These are phyloP conservation scores for Melanotaenia parkinsoni DNA, from an alignment of 2,797 vertebrate genomes.

Conservation along the genomic window DNA sequence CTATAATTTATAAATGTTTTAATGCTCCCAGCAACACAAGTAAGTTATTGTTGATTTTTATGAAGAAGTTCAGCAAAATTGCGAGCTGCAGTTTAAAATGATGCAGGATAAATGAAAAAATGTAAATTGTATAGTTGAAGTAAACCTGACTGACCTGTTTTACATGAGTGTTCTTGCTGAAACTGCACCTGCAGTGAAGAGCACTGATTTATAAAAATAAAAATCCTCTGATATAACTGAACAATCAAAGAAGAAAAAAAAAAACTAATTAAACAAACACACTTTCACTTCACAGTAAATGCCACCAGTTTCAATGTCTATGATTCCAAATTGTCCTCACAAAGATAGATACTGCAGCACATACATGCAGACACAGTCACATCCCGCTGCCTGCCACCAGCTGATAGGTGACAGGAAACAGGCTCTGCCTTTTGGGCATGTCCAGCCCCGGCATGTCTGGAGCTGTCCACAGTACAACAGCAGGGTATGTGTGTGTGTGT, in stretches of 20 bases:
- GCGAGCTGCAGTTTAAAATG: neutral
- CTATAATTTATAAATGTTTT: neutral
- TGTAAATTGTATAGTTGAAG: neutral
- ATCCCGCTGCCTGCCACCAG: conserved; percentile 63
- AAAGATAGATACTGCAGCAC: neutral
- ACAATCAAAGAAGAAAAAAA: neutral
- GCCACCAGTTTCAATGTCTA: neutral
- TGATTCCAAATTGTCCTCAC: conserved; percentile 5
- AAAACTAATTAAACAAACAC: neutral
- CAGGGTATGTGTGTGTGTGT: conserved; percentile 42
- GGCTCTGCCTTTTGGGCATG: conserved; percentile 79
- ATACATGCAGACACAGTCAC: conserved; percentile 44
- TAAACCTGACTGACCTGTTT: neutral
- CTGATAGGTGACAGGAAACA: conserved; percentile 79
- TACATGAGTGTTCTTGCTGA: neutral
- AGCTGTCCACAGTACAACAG: conserved; percentile 54
- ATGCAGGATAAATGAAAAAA: neutral
- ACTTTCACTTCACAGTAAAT: neutral
- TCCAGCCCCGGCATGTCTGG: conserved; percentile 62
- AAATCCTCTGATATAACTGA: neutral
- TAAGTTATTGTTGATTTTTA: neutral
- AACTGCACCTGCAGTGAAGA: neutral
- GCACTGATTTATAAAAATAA: neutral
- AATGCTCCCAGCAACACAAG: neutral
- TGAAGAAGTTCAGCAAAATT: neutral